A percentile compares a stretch with the other conserved stretches of the same genome.
Conservation (phyloP, 2,113 vertebrate species). For the Heterotis niloticus region DNA sequence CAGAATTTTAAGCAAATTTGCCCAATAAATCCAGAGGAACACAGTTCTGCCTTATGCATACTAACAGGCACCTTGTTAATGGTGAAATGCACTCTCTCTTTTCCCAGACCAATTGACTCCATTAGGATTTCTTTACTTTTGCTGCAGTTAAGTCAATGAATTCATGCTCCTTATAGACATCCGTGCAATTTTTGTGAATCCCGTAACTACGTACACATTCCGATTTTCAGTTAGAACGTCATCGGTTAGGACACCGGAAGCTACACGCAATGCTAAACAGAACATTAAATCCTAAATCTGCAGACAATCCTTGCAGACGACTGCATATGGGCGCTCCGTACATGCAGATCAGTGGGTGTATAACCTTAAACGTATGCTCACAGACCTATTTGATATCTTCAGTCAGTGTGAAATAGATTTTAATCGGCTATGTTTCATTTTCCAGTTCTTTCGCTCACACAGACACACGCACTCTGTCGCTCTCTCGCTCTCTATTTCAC, state of each 20-base stretch:
- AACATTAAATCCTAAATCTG: too few relatives aligned
- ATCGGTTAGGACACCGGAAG: too few relatives aligned
- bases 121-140: constrained; percentile 14
- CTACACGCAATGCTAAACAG: background rate
- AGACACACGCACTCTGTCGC: too few relatives aligned
- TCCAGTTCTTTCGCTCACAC: background rate
- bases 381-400: background rate
- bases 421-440: background rate
- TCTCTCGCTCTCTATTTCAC: too few relatives aligned
- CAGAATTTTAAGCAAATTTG: constrained; percentile 64
- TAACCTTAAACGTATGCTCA: background rate
- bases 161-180: background rate
- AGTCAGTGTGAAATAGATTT: background rate
- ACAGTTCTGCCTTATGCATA: constrained; percentile 63
- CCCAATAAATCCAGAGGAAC: constrained; percentile 64
- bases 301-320: background rate
- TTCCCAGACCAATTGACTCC: constrained; percentile 39
- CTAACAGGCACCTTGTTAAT: constrained; percentile 63
- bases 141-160: background rate
- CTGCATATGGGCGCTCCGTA: background rate
- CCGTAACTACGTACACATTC: background rate
- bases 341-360: background rate
- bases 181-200: background rate
- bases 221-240: background rate
- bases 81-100: constrained; percentile 57